Percentiles rank a stretch among this genome's conserved stretches.
Evolutionary conservation across 2,888 invertebrate species (phyloP).

Genomic region (Epiperipatus broadwayi): DNA sequence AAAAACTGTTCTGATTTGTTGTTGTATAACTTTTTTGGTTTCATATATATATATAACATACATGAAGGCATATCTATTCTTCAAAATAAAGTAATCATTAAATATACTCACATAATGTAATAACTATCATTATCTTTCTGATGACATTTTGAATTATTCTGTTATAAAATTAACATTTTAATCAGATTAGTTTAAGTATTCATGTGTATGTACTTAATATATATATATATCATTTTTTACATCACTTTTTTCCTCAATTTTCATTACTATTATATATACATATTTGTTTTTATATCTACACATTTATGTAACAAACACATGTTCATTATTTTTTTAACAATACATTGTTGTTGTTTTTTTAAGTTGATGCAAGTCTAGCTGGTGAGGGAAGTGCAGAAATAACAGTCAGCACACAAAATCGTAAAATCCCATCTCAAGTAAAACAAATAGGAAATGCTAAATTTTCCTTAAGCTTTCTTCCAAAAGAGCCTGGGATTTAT

Average conservation of each 20-base stretch:
- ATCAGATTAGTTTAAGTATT: too few species aligned
- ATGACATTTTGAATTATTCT: too few species aligned
- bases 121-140: too few species aligned
- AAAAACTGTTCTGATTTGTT: too few species aligned
- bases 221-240: slow-evolving; percentile 9
- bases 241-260: slow-evolving; percentile 9
- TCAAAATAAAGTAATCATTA: too few species aligned
- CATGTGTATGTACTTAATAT: not conserved
- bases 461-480: slow-evolving; percentile 90
- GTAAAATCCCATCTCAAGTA: slow-evolving; percentile 86
- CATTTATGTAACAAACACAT: not conserved
- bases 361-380: slow-evolving; percentile 82
- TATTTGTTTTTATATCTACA: not conserved
- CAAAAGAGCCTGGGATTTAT: slow-evolving; percentile 80
- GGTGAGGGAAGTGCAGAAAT: slow-evolving; percentile 95
- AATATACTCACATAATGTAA: too few species aligned
- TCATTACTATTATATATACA: not conserved
- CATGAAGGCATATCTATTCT: too few species aligned
- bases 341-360: slow-evolving; percentile 16
- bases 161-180: too few species aligned
- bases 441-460: slow-evolving; percentile 72
- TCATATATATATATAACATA: too few species aligned
- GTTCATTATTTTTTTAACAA: not conserved
- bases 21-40: too few species aligned
- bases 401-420: slow-evolving; percentile 75